Base-by-base conservation (phyloP, 2,113 vertebrate species). In the Psittacara wagleri region DNA sequence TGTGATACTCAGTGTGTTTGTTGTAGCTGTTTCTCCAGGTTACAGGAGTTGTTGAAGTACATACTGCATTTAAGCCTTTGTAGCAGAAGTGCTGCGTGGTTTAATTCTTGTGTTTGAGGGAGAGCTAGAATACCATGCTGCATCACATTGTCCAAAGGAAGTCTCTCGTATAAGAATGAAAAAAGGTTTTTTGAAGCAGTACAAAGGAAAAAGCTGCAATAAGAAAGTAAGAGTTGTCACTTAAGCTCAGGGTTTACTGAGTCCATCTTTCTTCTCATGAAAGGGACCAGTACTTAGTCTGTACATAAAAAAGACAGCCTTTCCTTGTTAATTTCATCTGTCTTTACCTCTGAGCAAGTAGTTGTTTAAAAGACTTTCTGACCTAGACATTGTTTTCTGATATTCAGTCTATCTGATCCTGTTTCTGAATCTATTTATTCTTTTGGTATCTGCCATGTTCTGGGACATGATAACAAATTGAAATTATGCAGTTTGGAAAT, bases 81-180 rank as follows among this genome's bases (percentile, higher is more conserved):
- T 74, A 55, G 55, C 46, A 18, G 25, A 39, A 7, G 16, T 43
- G 19, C 48, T 77, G 61, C 13, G 19, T 46, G 28, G n/a, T 64
- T 74, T 64, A 41, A 78, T 46, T 63, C 24, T 24, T 18, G 4
- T 67, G 20, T 25, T 44, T 39, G 16, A 54, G 43, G 39, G 64
- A 76, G 27, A 72, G 46, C 62, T 17, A 20, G 48, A 48, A 44
- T 10, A 10, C 8, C 3, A 2, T 22, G 23, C 13, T 23, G 57
- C 44, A 35, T 66, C n/a, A 13, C 2, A 1, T 14, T 72, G 35
- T 49, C 64, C 51, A 48, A 41, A 73, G 48, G 24, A 55, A 35
- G 19, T 43, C 25, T 61, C 28, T 74, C 0, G 0, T 41, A 7
- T 5, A 31, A 11, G 31, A 25, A 2, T 6, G 2, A 11, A 11